Evolutionary conservation across 2,113 vertebrate genomes (phyloP).

Genomic region (Phaethornis superciliosus): DNA sequence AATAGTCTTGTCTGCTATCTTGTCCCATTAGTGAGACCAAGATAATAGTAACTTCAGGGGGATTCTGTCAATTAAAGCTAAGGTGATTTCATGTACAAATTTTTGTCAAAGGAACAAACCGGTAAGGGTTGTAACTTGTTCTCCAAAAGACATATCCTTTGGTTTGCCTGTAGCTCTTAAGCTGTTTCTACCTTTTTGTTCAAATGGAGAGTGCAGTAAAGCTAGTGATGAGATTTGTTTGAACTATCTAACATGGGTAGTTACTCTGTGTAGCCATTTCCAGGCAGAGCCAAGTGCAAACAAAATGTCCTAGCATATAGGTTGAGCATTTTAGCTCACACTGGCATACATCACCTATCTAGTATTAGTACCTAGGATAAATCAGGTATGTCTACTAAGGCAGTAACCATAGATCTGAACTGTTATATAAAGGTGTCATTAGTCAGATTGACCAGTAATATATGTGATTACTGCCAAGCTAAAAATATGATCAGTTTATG

Average conservation of each 20-base stretch:
- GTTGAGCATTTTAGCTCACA: neutral
- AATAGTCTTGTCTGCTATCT: too few species aligned
- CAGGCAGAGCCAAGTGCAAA: neutral
- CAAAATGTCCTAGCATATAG: neutral
- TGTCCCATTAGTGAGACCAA: too few species aligned
- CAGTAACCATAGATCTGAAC: neutral
- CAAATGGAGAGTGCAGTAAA: neutral
- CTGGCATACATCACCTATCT: neutral
- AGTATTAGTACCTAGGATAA: neutral
- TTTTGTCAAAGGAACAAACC: neutral
- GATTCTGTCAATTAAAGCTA: neutral
- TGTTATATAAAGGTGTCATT: neutral
- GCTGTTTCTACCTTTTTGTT: neutral
- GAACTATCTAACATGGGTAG: neutral
- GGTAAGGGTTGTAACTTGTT: neutral
- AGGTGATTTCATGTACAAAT: neutral
- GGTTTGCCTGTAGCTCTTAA: neutral
- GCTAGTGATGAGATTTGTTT: neutral
- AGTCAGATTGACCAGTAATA: neutral
- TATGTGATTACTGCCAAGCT: neutral
- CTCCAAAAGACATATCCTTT: neutral
- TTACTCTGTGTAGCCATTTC: neutral
- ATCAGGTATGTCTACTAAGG: neutral
- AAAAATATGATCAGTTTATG: neutral
- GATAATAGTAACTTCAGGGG: neutral